These are phyloP conservation scores for Valencia hispanica DNA, from an alignment of 2,797 vertebrate species.

Conservation along the genomic window DNA sequence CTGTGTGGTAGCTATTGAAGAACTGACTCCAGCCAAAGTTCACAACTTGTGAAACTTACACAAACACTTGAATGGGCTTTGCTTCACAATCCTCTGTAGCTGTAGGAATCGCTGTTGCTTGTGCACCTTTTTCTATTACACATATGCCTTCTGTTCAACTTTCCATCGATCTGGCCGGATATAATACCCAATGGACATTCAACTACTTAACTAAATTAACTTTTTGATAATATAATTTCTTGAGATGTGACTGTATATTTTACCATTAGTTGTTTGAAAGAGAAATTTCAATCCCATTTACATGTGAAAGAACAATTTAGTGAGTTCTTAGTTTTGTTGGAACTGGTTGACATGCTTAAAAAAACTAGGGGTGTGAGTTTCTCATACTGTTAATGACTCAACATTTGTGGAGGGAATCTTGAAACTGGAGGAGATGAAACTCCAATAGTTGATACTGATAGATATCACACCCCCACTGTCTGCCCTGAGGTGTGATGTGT, in stretches of 20 bases:
- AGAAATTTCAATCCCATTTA: not conserved
- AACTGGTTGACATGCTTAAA: not conserved
- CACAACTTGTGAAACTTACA: not conserved
- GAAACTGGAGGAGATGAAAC: constrained; percentile 66
- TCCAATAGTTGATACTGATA: constrained; percentile 52
- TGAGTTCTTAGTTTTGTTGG: not conserved
- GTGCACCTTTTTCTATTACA: not conserved
- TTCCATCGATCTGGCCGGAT: not conserved
- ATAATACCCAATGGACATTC: not conserved
- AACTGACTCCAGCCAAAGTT: not conserved
- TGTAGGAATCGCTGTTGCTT: not conserved
- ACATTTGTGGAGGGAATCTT: constrained; percentile 55
- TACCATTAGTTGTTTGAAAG: not conserved
- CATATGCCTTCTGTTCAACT: not conserved
- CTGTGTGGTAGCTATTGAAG: not conserved
- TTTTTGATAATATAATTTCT: not conserved
- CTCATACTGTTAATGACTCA: constrained; percentile 57
- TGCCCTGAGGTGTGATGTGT: constrained; percentile 8
- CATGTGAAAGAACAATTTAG: not conserved
- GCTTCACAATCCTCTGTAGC: not conserved
- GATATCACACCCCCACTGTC: constrained; percentile 45
- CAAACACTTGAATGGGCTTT: not conserved
- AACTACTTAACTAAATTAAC: no score
- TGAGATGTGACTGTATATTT: not conserved
- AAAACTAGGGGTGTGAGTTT: constrained; percentile 11